Base-by-base conservation (phyloP, 2,113 vertebrate species). In the Rynchops niger region DNA sequence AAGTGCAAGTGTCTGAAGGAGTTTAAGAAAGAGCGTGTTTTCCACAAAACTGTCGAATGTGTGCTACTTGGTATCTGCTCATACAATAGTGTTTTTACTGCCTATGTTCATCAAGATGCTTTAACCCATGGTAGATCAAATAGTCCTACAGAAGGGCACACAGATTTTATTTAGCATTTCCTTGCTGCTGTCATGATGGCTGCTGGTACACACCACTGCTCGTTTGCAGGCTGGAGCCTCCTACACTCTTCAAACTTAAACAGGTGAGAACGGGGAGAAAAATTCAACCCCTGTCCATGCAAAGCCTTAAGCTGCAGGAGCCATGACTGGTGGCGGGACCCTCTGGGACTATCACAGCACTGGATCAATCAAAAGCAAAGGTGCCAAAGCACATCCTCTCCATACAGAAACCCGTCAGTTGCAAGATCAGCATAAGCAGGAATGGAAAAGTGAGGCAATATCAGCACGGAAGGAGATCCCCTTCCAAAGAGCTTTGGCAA, bases 301-400 rank as follows among this genome's bases (percentile, higher is more conserved):
- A 58, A 79, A 79, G 12, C 27, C 63, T 58, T 61, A 61, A 67
- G n/a, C 30, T 36, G 17, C 66, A 42, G 30, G 12, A 79, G 20
- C 18, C 21, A 18, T 52, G 21, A 30, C 30, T 9, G 4, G 34
- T 0, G 0, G 5, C 9, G 6, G 8, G 11, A 21, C 15, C 15
- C 29, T 71, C 19, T 2, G 2, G 45, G 21, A 27, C 38, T 18
- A 6, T 50, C 26, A 71, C 7, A 59, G 12, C 11, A 81, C 29
- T 0, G 0, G 14, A 27, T 63, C 29, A 47, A 25, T 49, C 15
- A 71, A 32, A 65, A 82, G 6, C 7, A 50, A 49, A 70, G 2
- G 4, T 14, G 15, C 43, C 29, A 71, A 65, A 65, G 45, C 27
- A 43, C 38, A 70, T 58, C 6, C 3, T 86, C 6, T 47, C 50